A percentile compares a stretch with the other conserved stretches of the same genome.
These are phyloP conservation scores for Carettochelys insculpta DNA, from an alignment of 2,113 vertebrate genomes.

Conservation along the genomic window DNA sequence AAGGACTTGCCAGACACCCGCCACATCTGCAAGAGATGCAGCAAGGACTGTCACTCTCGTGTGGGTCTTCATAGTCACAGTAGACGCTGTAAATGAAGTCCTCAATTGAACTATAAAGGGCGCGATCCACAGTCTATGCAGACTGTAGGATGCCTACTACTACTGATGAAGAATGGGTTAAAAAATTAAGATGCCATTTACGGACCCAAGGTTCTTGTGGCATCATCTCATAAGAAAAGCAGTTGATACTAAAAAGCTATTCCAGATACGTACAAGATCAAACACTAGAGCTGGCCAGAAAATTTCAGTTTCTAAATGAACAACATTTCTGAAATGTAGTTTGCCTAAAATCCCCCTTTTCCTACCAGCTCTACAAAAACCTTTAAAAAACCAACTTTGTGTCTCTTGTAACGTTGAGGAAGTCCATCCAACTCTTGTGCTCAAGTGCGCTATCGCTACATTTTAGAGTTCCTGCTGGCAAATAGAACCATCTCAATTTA, in stretches of 20 bases:
- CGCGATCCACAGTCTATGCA: too few relatives aligned
- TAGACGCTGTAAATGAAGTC: too few relatives aligned
- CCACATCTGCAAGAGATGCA: too few relatives aligned
- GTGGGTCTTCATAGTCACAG: too few relatives aligned
- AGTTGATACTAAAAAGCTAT: constrained; percentile 78
- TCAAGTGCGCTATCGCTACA: constrained; percentile 68
- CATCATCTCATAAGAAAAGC: constrained; percentile 73
- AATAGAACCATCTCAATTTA: constrained; percentile 69
- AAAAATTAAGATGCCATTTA: constrained; percentile 51
- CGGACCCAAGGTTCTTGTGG: constrained; percentile 64
- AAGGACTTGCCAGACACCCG: too few relatives aligned
- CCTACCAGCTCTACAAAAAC: constrained; percentile 58
- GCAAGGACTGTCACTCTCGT: too few relatives aligned
- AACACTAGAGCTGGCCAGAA: constrained; percentile 67
- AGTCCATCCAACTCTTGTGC: constrained; percentile 67
- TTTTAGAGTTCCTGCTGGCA: constrained; percentile 69
- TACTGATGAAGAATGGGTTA: constrained; percentile 44
- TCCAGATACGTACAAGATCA: constrained; percentile 73
- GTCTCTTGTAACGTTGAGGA: constrained; percentile 67
- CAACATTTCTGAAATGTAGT: background rate
- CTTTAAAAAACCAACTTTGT: constrained; percentile 19
- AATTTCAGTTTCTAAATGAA: constrained; percentile 38
- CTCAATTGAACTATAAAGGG: too few relatives aligned
- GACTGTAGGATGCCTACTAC: too few relatives aligned
- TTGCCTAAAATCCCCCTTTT: constrained; percentile 7